A percentile compares a stretch with the other conserved stretches of the same genome.
These are phyloP conservation scores for Brachyopa scutellaris DNA, from an alignment of 2,888 invertebrate species.

Conservation along the genomic window DNA sequence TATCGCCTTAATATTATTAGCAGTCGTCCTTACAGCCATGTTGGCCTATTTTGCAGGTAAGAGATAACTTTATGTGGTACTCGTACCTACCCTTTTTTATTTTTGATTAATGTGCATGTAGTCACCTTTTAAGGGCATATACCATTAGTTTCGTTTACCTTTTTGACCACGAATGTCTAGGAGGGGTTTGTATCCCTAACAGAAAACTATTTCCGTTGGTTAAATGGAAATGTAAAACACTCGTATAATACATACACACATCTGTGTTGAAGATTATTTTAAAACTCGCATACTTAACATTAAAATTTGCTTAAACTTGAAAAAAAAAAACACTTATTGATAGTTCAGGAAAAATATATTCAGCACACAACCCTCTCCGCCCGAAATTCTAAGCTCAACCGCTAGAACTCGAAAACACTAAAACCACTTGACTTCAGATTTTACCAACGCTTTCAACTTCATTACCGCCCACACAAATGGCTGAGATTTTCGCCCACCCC, in stretches of 20 bases:
- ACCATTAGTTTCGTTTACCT: conserved; percentile 42
- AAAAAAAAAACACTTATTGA: conserved; percentile 56
- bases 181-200: not conserved
- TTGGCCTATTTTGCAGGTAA: conserved; percentile 97
- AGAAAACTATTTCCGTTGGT: conserved; percentile 33
- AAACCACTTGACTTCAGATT: conserved; percentile 72
- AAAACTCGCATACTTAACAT: not conserved
- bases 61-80: conserved; percentile 78
- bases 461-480: conserved; percentile 55
- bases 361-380: no score
- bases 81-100: not conserved
- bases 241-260: not conserved
- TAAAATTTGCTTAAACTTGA: conserved; percentile 14
- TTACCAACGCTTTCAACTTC: conserved; percentile 67
- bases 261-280: not conserved
- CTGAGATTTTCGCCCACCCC: conserved; percentile 58
- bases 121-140: conserved; percentile 37
- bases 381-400: conserved; percentile 58
- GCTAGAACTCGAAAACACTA: conserved; percentile 64
- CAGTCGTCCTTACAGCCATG: conserved; percentile 95
- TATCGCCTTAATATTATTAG: conserved; percentile 94
- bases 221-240: conserved; percentile 37
- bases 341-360: no score
- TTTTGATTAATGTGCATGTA: conserved; percentile 41
- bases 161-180: not conserved